Conservation (phyloP, 2,888 invertebrate species). For the Cylloceria caligata region DNA sequence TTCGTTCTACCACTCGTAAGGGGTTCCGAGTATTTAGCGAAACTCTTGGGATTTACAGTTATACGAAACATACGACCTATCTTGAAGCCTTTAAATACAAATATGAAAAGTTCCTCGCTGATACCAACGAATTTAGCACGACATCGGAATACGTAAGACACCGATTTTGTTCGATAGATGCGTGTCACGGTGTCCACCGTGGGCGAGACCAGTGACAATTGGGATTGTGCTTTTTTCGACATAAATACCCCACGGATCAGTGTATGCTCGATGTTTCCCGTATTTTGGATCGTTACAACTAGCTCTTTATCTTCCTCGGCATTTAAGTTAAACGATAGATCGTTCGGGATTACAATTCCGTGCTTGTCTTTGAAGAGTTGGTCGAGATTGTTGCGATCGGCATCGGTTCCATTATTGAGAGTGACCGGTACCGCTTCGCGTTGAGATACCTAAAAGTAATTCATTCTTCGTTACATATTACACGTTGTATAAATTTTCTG, state of each 20-base stretch:
- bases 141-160: conserved; percentile 86
- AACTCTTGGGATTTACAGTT: conserved; percentile 82
- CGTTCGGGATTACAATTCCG: conserved; percentile 86
- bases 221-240: conserved; percentile 86
- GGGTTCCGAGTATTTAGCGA: not conserved
- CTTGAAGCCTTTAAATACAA: conserved; percentile 88
- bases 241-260: conserved; percentile 86
- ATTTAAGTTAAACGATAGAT: conserved; percentile 83
- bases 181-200: conserved; percentile 79
- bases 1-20: conserved; percentile 35
- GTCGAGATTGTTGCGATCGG: conserved; percentile 62
- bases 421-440: conserved; percentile 40
- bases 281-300: conserved; percentile 85
- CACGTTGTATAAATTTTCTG: conserved; percentile 1
- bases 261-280: conserved; percentile 82
- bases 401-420: not conserved
- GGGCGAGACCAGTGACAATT: conserved; percentile 85
- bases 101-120: conserved; percentile 87
- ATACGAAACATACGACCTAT: conserved; percentile 87
- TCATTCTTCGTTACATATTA: conserved; percentile 4
- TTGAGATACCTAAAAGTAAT: conserved; percentile 59
- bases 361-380: conserved; percentile 84
- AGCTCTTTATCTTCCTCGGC: conserved; percentile 84
- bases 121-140: conserved; percentile 87
- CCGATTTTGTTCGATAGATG: conserved; percentile 84